A percentile compares a stretch with the other conserved stretches of the same genome.
phyloP scores from a whole-genome alignment of 2,797 vertebrate genomes.

The Oryzias sinensis region DNA sequence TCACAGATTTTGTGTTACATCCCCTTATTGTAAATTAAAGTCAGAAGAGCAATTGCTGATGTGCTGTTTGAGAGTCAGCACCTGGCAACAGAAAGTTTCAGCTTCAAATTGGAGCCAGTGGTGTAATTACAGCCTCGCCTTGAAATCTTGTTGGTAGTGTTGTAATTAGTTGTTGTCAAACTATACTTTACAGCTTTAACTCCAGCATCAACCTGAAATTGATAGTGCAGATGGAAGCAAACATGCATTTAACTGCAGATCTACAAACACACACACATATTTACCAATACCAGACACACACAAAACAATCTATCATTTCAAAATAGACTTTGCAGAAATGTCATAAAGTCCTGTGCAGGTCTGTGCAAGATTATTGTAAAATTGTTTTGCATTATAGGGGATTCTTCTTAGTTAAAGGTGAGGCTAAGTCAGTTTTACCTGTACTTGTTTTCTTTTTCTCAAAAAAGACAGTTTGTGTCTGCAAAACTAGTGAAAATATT shows the following conservation, averaged over 20 bases:
- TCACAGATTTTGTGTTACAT: slow-evolving; percentile 21
- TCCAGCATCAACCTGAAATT: slow-evolving; percentile 63
- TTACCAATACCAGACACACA: not conserved
- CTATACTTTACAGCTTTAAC: slow-evolving; percentile 75
- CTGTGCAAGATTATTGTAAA: slow-evolving; percentile 17
- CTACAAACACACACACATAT: slow-evolving; percentile 21
- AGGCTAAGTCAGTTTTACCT: slow-evolving; percentile 33
- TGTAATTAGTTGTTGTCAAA: slow-evolving; percentile 73
- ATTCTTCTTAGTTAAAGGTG: slow-evolving; percentile 23
- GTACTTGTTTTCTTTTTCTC: slow-evolving; percentile 15
- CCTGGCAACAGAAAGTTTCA: slow-evolving; percentile 58
- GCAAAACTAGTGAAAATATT: not conserved
- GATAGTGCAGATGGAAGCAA: slow-evolving; percentile 63
- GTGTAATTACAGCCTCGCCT: slow-evolving; percentile 61
- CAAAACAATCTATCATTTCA: slow-evolving; percentile 4
- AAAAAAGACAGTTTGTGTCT: slow-evolving; percentile 9
- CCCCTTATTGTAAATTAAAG: slow-evolving; percentile 57
- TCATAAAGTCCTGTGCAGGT: slow-evolving; percentile 13
- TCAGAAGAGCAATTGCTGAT: slow-evolving; percentile 51
- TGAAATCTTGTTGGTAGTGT: slow-evolving; percentile 49
- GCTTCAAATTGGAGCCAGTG: slow-evolving; percentile 50
- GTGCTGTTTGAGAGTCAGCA: slow-evolving; percentile 50
- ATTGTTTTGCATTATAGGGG: slow-evolving; percentile 20
- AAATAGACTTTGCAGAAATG: slow-evolving; percentile 16
- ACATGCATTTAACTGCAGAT: slow-evolving; percentile 61